phyloP scores from a whole-genome alignment of 2,113 vertebrate species.

The Pterocles burchelli region DNA sequence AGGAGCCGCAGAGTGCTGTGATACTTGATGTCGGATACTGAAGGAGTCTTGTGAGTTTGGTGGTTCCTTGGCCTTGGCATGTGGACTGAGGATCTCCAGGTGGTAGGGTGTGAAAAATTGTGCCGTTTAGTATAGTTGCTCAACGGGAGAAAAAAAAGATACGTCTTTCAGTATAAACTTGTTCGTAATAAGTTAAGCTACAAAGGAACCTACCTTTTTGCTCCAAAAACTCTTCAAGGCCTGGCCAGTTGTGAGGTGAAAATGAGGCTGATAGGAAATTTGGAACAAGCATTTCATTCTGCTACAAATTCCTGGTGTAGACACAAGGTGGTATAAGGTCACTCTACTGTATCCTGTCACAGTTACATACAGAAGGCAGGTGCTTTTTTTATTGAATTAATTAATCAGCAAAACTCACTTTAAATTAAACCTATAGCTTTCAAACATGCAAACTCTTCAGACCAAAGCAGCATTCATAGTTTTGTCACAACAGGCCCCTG shows the following conservation, averaged over 20 bases:
- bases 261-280: background rate
- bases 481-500: background rate
- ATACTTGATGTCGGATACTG: background rate
- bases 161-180: background rate
- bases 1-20: background rate
- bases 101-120: background rate
- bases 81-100: background rate
- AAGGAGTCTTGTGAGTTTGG: background rate
- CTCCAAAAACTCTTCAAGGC: background rate
- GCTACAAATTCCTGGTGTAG: background rate
- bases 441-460: background rate
- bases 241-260: background rate
- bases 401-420: background rate
- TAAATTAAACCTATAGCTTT: background rate
- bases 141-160: background rate
- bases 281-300: background rate
- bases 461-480: background rate
- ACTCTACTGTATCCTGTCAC: background rate
- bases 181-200: background rate
- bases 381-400: background rate
- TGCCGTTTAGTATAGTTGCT: background rate
- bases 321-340: background rate
- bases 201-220: background rate
- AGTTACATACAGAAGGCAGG: background rate
- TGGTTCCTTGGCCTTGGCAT: background rate